Percentiles rank a stretch among this genome's conserved stretches.
These are phyloP conservation scores for Porites evermanni DNA, from an alignment of 92 coral and sea anemone species.

Conservation along the genomic window DNA sequence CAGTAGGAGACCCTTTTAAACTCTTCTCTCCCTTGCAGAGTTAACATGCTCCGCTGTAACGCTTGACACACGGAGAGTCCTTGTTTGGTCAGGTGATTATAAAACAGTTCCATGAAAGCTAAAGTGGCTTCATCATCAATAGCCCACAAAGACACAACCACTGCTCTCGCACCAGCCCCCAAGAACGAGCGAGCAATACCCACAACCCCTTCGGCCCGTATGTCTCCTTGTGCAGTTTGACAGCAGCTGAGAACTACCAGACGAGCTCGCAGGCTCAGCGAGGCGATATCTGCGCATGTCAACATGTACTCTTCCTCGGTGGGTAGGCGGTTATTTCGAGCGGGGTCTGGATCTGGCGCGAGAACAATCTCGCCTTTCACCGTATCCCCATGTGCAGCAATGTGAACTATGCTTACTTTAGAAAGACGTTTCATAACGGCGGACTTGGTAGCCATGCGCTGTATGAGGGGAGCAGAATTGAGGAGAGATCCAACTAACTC, in stretches of 20 bases:
- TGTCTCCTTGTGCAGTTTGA: conserved; percentile 44
- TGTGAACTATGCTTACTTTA: conserved; percentile 54
- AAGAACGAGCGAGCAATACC: conserved; percentile 60
- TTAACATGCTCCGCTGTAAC: conserved; percentile 5
- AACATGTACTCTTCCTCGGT: conserved; percentile 36
- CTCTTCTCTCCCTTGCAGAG: conserved; percentile 11
- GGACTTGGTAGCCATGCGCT: conserved; percentile 35
- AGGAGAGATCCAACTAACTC: background rate
- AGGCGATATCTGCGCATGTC: conserved; percentile 30
- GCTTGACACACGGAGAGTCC: conserved; percentile 15
- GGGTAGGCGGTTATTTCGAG: background rate
- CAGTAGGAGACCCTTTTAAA: conserved; percentile 19
- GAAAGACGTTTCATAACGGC: conserved; percentile 31
- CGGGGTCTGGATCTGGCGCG: conserved; percentile 33
- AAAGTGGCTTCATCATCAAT: conserved; percentile 47
- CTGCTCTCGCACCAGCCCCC: conserved; percentile 61
- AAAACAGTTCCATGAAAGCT: conserved; percentile 43
- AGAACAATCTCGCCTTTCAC: conserved; percentile 53
- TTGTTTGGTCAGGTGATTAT: conserved; percentile 14
- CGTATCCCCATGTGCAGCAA: conserved; percentile 56
- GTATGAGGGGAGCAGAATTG: conserved; percentile 11
- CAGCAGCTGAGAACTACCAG: conserved; percentile 59
- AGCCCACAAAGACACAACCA: conserved; percentile 55
- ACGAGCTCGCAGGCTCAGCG: conserved; percentile 28
- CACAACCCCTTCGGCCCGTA: conserved; percentile 56